Evolutionary conservation across 2,113 vertebrate genomes (phyloP).

Genomic region (Pseudorectes ferrugineus): DNA sequence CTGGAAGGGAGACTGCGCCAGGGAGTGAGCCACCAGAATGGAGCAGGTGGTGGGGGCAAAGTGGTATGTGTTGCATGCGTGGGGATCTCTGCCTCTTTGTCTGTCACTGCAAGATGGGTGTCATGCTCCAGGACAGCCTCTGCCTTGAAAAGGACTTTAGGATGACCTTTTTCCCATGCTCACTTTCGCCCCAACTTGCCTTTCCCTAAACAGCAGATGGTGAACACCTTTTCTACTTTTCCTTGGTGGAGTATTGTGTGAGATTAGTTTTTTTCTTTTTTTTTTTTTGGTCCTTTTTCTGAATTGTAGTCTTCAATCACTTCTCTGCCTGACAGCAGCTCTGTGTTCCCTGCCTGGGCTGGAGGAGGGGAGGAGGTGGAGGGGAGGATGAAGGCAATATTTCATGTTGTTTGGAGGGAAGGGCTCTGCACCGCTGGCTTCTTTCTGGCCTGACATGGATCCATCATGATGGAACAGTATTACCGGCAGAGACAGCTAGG

Average conservation of each 20-base stretch:
- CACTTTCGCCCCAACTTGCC: accelerated
- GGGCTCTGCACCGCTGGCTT: not conserved
- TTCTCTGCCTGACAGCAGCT: not conserved
- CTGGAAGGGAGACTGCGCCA: accelerated
- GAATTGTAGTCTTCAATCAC: not conserved
- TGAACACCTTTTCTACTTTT: not conserved
- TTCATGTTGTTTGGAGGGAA: not conserved
- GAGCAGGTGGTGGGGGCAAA: accelerated
- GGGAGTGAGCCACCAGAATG: not conserved
- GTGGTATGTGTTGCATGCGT: accelerated
- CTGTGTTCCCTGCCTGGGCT: not conserved
- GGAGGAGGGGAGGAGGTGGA: not conserved
- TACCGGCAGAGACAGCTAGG: not conserved
- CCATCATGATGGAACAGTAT: not conserved
- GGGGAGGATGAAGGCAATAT: not conserved
- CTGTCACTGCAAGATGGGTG: not conserved
- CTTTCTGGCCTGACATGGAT: not conserved
- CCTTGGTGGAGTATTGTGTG: not conserved
- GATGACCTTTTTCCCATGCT: not conserved
- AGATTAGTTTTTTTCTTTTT: not conserved
- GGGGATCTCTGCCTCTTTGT: not conserved
- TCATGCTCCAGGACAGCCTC: not conserved
- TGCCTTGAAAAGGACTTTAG: not conserved
- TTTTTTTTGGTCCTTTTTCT: not conserved
- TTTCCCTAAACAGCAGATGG: not conserved